These are phyloP conservation scores for Pyrrhia umbra DNA, from an alignment of 2,888 invertebrate species.

Conservation along the genomic window DNA sequence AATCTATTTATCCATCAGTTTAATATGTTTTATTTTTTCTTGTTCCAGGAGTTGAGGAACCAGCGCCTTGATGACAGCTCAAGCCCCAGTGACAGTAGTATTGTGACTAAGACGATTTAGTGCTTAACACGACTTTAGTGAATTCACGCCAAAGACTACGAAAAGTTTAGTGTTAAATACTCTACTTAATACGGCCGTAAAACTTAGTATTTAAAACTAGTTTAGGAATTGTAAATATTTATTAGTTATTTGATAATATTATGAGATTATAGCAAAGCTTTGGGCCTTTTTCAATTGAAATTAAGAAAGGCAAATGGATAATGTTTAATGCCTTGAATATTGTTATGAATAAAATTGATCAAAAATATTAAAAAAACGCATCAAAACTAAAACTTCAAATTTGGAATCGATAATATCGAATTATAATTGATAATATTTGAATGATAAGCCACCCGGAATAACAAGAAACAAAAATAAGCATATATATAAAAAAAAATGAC, in stretches of 20 bases:
- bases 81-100: slow-evolving; percentile 87
- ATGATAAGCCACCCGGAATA: no score
- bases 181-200: slow-evolving; percentile 48
- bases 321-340: slow-evolving; percentile 21
- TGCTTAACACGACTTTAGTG: slow-evolving; percentile 87
- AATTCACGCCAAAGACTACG: slow-evolving; percentile 71
- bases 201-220: slow-evolving; percentile 43
- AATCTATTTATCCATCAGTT: no score
- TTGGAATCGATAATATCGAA: no score
- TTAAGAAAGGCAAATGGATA: slow-evolving; percentile 31
- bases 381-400: no score
- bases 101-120: slow-evolving; percentile 89
- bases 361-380: no score
- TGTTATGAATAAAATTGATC: slow-evolving; percentile 4
- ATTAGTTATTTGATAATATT: neutral
- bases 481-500: slow-evolving; percentile 9
- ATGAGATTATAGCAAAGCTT: slow-evolving; percentile 25
- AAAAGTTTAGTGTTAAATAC: slow-evolving; percentile 53
- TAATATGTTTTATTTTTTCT: slow-evolving; percentile 23
- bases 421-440: no score
- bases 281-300: slow-evolving; percentile 24
- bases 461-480: no score
- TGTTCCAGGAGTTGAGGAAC: slow-evolving; percentile 84
- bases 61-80: slow-evolving; percentile 82
- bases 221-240: slow-evolving; percentile 54